Evolutionary conservation across 2,113 vertebrate species (phyloP).

Genomic region (Eclectus roratus): DNA sequence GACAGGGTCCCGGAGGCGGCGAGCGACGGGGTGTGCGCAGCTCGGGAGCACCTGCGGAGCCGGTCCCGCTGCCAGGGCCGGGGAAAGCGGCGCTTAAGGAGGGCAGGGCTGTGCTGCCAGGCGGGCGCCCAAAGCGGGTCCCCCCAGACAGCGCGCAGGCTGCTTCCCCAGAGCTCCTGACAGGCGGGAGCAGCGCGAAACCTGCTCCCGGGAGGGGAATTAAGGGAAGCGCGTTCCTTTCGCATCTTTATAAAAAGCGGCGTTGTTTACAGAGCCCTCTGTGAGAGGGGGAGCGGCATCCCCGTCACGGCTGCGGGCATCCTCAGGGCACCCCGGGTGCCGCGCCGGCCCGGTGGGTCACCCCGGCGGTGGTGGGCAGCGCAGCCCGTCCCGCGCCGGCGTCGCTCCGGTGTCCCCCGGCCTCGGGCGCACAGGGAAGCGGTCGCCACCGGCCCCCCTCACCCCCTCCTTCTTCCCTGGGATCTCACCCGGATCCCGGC

Average conservation of each 20-base stretch:
- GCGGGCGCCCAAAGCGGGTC: not conserved
- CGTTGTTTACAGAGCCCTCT: not conserved
- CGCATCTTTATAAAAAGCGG: not conserved
- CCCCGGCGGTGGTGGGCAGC: not conserved
- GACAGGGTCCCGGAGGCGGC: not conserved
- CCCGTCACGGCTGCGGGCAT: not conserved
- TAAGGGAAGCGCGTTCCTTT: not conserved
- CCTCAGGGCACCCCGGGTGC: not conserved
- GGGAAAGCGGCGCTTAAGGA: not conserved
- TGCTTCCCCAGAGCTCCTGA: constrained; percentile 2
- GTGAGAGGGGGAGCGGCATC: not conserved
- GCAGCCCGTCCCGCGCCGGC: not conserved
- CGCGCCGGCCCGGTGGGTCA: not conserved
- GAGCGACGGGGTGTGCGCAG: not conserved
- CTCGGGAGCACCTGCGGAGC: not conserved
- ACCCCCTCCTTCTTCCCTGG: not conserved
- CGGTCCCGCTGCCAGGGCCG: not conserved
- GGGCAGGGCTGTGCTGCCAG: constrained; percentile 4
- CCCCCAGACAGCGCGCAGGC: not conserved
- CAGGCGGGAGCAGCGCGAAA: not conserved
- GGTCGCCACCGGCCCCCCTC: not conserved
- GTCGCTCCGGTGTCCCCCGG: not conserved
- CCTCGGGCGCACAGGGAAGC: not conserved
- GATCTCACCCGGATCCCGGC: constrained; percentile 29
- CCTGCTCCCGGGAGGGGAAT: not conserved